Conservation (phyloP, 2,113 vertebrate genomes). For the Silurus meridionalis region DNA sequence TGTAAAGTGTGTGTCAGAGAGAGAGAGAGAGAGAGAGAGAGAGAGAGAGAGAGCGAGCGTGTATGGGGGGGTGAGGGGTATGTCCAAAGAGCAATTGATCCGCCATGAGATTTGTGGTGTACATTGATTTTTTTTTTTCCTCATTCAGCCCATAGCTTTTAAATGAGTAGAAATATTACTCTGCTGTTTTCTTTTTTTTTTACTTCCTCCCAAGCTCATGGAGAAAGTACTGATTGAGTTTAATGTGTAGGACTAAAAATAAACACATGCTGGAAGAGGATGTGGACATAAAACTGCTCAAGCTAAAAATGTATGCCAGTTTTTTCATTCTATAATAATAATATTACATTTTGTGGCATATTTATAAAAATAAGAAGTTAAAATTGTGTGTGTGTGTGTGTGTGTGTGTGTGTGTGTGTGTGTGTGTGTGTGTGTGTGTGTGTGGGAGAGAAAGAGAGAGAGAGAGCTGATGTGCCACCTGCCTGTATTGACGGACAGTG, state of each 20-base stretch:
- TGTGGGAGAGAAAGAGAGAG: background rate
- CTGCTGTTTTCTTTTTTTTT: background rate
- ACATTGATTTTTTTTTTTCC: slow-evolving; percentile 32
- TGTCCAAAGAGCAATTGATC: slow-evolving; percentile 40
- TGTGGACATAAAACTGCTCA: background rate
- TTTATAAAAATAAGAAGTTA: background rate
- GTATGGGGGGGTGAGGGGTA: slow-evolving; percentile 17
- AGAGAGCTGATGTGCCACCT: slow-evolving; percentile 14
- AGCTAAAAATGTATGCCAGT: background rate
- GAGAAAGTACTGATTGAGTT: slow-evolving; percentile 2
- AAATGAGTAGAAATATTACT: slow-evolving; percentile 32
- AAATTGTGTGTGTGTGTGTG: background rate
- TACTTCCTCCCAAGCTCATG: background rate
- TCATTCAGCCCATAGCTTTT: slow-evolving; percentile 2
- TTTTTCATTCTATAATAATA: background rate
- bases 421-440: background rate
- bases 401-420: background rate
- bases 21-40: no score
- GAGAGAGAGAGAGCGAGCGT: slow-evolving; percentile 4
- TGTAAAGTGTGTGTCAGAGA: background rate
- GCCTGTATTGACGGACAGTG: slow-evolving; percentile 22
- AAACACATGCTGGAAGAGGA: background rate
- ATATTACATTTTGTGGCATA: background rate
- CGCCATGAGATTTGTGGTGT: slow-evolving; percentile 30
- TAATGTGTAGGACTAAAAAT: background rate